Conservation (phyloP, 2,113 vertebrate species). For the Syngnathus scovelli region DNA sequence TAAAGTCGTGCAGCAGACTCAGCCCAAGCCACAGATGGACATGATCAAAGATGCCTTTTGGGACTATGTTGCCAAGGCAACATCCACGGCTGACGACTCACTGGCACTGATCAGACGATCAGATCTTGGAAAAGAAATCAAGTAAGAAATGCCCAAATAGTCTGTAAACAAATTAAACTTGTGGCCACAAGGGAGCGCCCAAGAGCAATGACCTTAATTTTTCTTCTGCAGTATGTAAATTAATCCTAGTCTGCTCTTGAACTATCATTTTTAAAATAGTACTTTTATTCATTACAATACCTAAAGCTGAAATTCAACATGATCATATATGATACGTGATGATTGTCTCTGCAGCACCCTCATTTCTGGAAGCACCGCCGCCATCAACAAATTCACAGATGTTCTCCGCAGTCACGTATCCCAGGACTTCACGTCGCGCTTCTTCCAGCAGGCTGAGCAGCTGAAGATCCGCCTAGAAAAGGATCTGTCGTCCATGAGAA, state of each 20-base stretch:
- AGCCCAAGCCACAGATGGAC: slow-evolving; percentile 45
- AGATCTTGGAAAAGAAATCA: slow-evolving; percentile 48
- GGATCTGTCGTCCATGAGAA: slow-evolving; percentile 29
- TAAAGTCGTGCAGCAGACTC: slow-evolving; percentile 27
- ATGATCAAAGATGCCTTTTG: slow-evolving; percentile 61
- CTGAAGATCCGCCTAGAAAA: slow-evolving; percentile 47
- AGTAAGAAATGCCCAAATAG: slow-evolving; percentile 22
- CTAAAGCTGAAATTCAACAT: too few species aligned
- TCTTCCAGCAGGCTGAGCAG: slow-evolving; percentile 47
- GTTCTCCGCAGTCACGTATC: slow-evolving; percentile 23
- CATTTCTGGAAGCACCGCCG: slow-evolving; percentile 27
- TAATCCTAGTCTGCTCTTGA: too few species aligned
- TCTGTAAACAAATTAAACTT: too few species aligned
- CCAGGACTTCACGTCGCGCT: slow-evolving; percentile 23
- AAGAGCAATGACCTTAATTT: neutral
- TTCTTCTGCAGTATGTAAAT: too few species aligned
- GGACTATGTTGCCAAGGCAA: slow-evolving; percentile 57
- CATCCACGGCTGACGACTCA: slow-evolving; percentile 47
- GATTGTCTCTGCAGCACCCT: slow-evolving; percentile 24
- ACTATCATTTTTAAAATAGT: too few species aligned
- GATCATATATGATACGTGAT: neutral
- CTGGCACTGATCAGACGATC: slow-evolving; percentile 48
- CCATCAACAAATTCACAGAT: slow-evolving; percentile 19
- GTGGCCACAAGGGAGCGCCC: neutral
- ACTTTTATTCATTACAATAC: too few species aligned